Evolutionary conservation across 2,797 vertebrate species (phyloP), one percentile per base, ranked within the genome.

Genomic region (Aulostomus chinensis): DNA sequence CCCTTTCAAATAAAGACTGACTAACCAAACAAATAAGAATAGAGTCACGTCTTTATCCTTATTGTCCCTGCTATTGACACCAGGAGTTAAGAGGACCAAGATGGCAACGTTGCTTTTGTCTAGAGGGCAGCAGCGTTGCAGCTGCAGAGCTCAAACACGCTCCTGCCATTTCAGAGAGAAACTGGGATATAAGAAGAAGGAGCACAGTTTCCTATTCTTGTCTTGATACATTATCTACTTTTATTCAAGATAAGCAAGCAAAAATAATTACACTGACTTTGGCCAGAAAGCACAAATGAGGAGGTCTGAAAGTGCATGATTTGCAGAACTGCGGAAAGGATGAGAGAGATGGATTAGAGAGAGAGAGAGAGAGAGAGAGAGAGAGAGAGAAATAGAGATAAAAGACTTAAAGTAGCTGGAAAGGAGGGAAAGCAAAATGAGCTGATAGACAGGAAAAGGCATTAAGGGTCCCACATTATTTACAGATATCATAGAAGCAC

Each of bases 191-290:
- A 4, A 9, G 24, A 25, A 2, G 24, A 9, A 25, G 24, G 6
- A n/a, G n/a, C n/a, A n/a, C n/a, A n/a, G 24, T 25, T 25, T 7
- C 9, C 24, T 25, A 7, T 25, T 25, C 24, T 25, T 9, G 24
- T 25, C 24, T 25, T 25, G 24, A 9, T 6, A 25, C 24, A 25
- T 25, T 2, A 3, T 59, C 51, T 78, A 35, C 57, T 58, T 62
- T 75, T 35, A 41, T 18, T 32, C 35, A 2, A 51, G 52, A 66
- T 66, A 48, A 63, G 35, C n/a, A 20, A 33, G 40, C 12, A 45
- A 28, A n/a, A 65, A 58, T 65, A 70, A 74, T 70, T 65, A 64
- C 24, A 42, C 12, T 42, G 22, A 22, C 17, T 30, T 53, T 46
- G 30, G 37, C 26, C 17, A 41, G 37, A 26, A 31, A 9, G 18